Evolutionary conservation across 1,140 invertebrate genomes (phyloP).

Genomic region (Drosophila prosaltans): DNA sequence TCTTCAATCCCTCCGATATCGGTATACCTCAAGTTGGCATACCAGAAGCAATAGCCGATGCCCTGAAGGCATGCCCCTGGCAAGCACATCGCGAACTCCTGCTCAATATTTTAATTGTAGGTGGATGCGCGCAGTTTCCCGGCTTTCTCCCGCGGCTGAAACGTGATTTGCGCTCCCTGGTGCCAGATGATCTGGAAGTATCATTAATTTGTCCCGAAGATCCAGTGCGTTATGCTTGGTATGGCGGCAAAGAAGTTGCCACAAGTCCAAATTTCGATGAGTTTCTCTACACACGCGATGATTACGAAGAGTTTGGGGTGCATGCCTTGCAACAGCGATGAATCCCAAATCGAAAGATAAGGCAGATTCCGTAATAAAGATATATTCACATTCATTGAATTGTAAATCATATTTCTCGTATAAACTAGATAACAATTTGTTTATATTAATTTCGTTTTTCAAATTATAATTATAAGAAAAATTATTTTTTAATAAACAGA

Average conservation of each 20-base stretch:
- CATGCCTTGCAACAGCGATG: slow-evolving; percentile 57
- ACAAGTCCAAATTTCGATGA: slow-evolving; percentile 89
- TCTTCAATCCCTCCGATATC: slow-evolving; percentile 98
- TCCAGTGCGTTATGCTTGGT: slow-evolving; percentile 94
- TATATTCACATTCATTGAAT: slow-evolving; percentile 1
- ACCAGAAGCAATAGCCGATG: slow-evolving; percentile 92
- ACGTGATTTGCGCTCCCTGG: slow-evolving; percentile 90
- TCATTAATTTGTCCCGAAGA: slow-evolving; percentile 89
- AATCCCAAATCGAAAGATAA: slow-evolving; percentile 10
- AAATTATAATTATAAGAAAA: slow-evolving; percentile 1
- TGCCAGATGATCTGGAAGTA: slow-evolving; percentile 90
- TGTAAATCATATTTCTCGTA: slow-evolving; percentile 3
- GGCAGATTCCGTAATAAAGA: not conserved
- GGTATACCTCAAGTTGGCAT: slow-evolving; percentile 95
- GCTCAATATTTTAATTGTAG: slow-evolving; percentile 95
- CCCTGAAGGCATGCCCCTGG: slow-evolving; percentile 89
- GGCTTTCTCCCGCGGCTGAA: slow-evolving; percentile 93
- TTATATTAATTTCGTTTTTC: slow-evolving; percentile 7
- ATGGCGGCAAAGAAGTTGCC: slow-evolving; percentile 91
- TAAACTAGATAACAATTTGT: slow-evolving; percentile 10
- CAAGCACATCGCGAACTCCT: slow-evolving; percentile 92
- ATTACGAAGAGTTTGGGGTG: slow-evolving; percentile 94
- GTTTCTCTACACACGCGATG: slow-evolving; percentile 90
- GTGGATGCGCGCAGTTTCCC: slow-evolving; percentile 93
- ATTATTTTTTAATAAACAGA: slow-evolving; percentile 12